Evolutionary conservation across 1,140 invertebrate species (phyloP), one percentile per base, ranked within the genome.

Genomic region (Trinorchestia longiramus): DNA sequence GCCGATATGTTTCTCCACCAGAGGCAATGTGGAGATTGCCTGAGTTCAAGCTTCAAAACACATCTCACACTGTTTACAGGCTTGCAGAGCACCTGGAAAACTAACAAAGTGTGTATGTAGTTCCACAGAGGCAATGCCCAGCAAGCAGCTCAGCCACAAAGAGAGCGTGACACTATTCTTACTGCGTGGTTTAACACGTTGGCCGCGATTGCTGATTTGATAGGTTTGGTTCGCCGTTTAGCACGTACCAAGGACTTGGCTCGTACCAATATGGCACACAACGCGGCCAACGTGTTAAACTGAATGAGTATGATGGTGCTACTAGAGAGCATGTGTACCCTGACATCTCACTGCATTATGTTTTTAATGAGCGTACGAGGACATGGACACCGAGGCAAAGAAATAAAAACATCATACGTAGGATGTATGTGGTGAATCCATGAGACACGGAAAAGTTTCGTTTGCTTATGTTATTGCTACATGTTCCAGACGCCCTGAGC

Each of bases 401-500:
- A n/a, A n/a, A n/a, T n/a, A n/a, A 57, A 40, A 45, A 95, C 8
- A 57, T 45, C 94, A 15, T 95, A 6, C 11, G 44, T 57, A 40
- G 94, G 36, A 95, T 95, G 94, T 41, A 95, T 43, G 36, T 41
- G 36, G 94, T 95, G 43, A 47, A 57, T 95, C 94, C 94, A 41
- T 40, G 94, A 95, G 53, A 95, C 36, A 43, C 44, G 8, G 94
- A 95, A 95, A 95, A 95, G 36, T 95, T 95, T 95, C 53, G 42
- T 40, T 41, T 95, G 53, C 44, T 6, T n/a, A 43, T 95, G 36
- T 95, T 95, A 43, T 43, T 95, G 40, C 43, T 95, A 57, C 94
- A 95, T 95, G 94, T 95, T 57, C 94, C 40, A n/a, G 94, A 41
- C 36, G 94, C n/a, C 36, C 11, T 15, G n/a, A 41, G 40, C n/a